phyloP scores from a whole-genome alignment of 2,888 invertebrate genomes.

The Leptinotarsa tumamoca region DNA sequence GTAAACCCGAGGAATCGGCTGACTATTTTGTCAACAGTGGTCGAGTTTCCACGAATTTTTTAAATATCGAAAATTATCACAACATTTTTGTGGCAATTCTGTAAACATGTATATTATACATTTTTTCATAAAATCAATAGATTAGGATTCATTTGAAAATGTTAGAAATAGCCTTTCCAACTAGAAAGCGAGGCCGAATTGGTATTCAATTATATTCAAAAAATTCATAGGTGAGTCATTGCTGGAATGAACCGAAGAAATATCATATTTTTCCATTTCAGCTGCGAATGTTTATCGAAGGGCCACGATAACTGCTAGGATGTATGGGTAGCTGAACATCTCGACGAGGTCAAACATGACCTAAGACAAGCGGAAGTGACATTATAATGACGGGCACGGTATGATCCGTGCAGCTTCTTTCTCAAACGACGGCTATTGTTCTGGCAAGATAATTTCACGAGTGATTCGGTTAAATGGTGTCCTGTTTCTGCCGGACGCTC shows the following conservation, averaged over 20 bases:
- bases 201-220: neutral
- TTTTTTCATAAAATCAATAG: too few species aligned
- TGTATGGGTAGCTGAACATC: constrained; percentile 64
- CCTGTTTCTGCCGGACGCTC: constrained; percentile 56
- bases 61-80: too few species aligned
- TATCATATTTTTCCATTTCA: neutral
- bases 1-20: too few species aligned
- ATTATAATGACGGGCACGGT: constrained; percentile 60
- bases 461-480: constrained; percentile 61
- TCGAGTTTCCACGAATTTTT: too few species aligned
- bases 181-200: too few species aligned
- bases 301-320: constrained; percentile 59
- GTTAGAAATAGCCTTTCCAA: too few species aligned
- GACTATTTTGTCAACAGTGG: too few species aligned
- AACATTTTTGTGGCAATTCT: too few species aligned
- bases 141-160: too few species aligned
- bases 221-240: neutral
- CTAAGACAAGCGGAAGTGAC: constrained; percentile 62
- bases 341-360: constrained; percentile 62
- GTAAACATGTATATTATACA: too few species aligned
- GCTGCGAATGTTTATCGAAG: constrained; percentile 26
- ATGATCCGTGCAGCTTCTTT: constrained; percentile 58
- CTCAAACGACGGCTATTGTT: constrained; percentile 60
- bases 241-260: too few species aligned
- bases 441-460: constrained; percentile 60